Conservation (phyloP, 2,797 vertebrate genomes). For the Threskiornis aethiopicus region DNA sequence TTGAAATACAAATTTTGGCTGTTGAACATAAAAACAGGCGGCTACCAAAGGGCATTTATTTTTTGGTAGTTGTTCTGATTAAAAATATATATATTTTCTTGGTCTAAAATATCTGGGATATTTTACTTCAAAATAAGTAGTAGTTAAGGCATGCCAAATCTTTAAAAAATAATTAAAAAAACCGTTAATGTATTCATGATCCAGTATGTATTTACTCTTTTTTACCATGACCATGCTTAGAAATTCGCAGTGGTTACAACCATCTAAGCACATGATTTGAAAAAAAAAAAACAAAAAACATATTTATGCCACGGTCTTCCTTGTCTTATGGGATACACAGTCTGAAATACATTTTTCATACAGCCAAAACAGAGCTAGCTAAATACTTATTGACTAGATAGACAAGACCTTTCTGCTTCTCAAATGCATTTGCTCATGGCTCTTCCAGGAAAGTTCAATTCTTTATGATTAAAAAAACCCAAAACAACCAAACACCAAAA, state of each 20-base stretch:
- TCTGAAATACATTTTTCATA: background rate
- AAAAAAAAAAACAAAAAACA: background rate
- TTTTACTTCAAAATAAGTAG: background rate
- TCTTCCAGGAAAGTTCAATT: background rate
- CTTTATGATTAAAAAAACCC: background rate
- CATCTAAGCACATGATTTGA: background rate
- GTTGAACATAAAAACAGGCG: background rate
- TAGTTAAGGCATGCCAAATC: background rate
- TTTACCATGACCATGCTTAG: background rate
- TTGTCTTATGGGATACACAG: background rate
- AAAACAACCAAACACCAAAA: background rate
- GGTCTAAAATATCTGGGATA: background rate
- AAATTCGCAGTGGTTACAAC: background rate
- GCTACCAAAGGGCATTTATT: background rate
- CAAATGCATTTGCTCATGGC: background rate
- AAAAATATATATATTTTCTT: background rate
- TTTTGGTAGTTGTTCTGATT: background rate
- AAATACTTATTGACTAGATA: background rate
- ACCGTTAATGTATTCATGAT: background rate
- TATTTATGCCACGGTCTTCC: background rate
- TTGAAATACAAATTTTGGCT: background rate
- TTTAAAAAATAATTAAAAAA: background rate
- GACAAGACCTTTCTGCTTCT: background rate
- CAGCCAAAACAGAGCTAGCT: background rate
- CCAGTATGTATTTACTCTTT: background rate